These are phyloP conservation scores for Micrasema minimum DNA, from an alignment of 1,140 invertebrate species.

Conservation along the genomic window DNA sequence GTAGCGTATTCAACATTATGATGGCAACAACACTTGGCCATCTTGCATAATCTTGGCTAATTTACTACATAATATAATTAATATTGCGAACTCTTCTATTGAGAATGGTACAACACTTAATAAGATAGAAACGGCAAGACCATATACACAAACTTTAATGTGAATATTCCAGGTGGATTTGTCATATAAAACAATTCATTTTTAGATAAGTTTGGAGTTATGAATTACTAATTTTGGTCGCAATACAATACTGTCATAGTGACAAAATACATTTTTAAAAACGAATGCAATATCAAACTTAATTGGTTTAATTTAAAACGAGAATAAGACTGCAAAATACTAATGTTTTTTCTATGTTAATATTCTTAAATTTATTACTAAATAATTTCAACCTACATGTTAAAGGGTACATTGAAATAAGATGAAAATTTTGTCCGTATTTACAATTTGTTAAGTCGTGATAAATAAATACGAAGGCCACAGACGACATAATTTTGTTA, in stretches of 20 bases:
- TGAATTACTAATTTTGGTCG: no score
- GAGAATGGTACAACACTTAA: constrained; percentile 17
- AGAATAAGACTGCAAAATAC: no score
- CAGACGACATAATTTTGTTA: constrained; percentile 34
- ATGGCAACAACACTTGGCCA: neutral
- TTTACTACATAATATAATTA: constrained; percentile 8
- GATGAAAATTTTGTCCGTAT: constrained; percentile 7
- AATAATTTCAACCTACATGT: neutral
- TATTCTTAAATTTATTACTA: no score
- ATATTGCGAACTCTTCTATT: constrained; percentile 19
- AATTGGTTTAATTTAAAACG: no score
- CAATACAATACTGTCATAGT: no score
- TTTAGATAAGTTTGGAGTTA: no score
- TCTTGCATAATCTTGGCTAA: neutral
- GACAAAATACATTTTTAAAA: no score
- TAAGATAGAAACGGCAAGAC: neutral
- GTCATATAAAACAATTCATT: no score
- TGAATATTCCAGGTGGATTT: neutral
- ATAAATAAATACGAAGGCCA: constrained; percentile 43
- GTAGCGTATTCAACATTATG: neutral
- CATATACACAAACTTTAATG: neutral
- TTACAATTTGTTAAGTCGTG: constrained; percentile 23
- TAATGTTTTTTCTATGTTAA: no score
- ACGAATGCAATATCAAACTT: no score
- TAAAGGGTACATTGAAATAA: neutral